Percentiles rank a stretch among this genome's conserved stretches.
These are phyloP conservation scores for Lithophane socia DNA, from an alignment of 2,888 invertebrate species.

Conservation along the genomic window DNA sequence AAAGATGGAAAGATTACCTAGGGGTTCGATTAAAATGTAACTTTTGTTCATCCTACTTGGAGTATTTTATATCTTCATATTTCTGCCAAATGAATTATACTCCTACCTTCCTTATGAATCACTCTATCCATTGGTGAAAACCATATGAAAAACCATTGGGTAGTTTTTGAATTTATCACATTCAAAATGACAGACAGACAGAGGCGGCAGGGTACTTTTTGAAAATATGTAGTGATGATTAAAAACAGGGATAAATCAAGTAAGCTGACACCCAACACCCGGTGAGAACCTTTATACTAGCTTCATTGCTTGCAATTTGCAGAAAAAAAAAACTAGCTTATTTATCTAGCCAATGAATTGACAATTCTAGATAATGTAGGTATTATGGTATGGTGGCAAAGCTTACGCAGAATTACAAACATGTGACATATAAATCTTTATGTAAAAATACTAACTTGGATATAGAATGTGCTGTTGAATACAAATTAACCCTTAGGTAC, in stretches of 20 bases:
- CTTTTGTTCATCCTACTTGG: no score
- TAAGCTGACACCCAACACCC: background rate
- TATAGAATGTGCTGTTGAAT: constrained; percentile 16
- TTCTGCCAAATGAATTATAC: no score
- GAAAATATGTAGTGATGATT: no score
- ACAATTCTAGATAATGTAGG: background rate
- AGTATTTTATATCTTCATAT: no score
- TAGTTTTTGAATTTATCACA: no score
- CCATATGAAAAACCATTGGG: no score
- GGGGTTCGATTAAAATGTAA: no score
- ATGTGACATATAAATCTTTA: constrained; percentile 2
- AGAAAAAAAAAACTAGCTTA: constrained; percentile 1
- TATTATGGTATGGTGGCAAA: background rate
- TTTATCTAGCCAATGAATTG: background rate
- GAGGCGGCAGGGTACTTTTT: no score
- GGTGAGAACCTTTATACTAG: background rate
- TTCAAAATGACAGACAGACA: no score
- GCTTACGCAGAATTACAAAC: constrained; percentile 6
- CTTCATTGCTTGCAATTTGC: background rate
- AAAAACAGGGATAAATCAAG: background rate
- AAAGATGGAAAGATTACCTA: background rate
- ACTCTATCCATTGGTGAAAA: no score
- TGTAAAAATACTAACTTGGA: background rate
- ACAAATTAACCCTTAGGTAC: constrained; percentile 2
- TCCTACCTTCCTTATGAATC: no score